A percentile compares a stretch with the other conserved stretches of the same genome.
Evolutionary conservation across 2,113 vertebrate genomes (phyloP).

Genomic region (Damaliscus lunatus): DNA sequence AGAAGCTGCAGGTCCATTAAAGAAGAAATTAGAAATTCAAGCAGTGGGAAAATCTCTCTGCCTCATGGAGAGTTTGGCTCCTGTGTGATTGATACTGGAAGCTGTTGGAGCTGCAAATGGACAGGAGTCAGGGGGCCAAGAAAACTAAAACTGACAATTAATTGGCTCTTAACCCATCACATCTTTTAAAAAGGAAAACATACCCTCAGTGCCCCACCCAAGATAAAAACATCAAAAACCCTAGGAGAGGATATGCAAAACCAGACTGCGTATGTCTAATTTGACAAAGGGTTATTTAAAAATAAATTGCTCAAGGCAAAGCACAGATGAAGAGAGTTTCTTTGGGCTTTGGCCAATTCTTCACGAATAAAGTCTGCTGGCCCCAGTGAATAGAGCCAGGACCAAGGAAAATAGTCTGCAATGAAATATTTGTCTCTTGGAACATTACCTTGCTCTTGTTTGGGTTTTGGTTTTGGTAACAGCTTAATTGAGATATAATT

Average conservation of each 20-base stretch:
- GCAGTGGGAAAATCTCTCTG: not conserved
- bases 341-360: slow-evolving; percentile 64
- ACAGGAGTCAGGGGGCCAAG: slow-evolving; percentile 63
- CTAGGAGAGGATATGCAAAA: slow-evolving; percentile 66
- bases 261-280: slow-evolving; percentile 46
- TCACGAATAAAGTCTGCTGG: slow-evolving; percentile 37
- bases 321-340: slow-evolving; percentile 42
- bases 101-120: slow-evolving; percentile 52
- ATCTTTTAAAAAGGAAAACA: slow-evolving; percentile 55
- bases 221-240: slow-evolving; percentile 69
- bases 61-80: slow-evolving; percentile 61
- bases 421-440: not conserved
- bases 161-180: slow-evolving; percentile 63
- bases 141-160: slow-evolving; percentile 69
- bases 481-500: slow-evolving; percentile 33
- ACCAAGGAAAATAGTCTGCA: slow-evolving; percentile 66
- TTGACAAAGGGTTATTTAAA: slow-evolving; percentile 68
- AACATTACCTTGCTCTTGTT: not conserved
- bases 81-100: slow-evolving; percentile 70
- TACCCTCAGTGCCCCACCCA: not conserved
- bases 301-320: slow-evolving; percentile 66
- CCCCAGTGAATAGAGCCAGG: not conserved
- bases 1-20: not conserved
- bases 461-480: not conserved
- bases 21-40: slow-evolving; percentile 9